phyloP scores from a whole-genome alignment of 2,888 invertebrate species.

The Slavum lentiscoides region DNA sequence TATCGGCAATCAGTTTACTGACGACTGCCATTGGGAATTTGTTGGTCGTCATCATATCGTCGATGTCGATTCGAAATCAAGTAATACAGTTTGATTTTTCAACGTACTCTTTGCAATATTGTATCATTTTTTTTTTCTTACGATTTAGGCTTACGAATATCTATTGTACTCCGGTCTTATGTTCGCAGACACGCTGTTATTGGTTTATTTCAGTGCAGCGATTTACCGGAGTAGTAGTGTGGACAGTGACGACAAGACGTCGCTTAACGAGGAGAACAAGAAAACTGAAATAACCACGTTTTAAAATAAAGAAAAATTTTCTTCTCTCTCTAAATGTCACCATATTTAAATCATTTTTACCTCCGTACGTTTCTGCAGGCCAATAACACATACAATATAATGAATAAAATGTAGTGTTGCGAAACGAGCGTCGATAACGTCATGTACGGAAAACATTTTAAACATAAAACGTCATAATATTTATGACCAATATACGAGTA shows the following conservation, averaged over 20 bases:
- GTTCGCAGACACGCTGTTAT: conserved; percentile 79
- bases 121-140: not conserved
- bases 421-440: too few relatives aligned
- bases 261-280: not conserved
- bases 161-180: conserved; percentile 85
- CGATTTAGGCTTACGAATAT: conserved; percentile 80
- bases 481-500: too few relatives aligned
- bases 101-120: not conserved
- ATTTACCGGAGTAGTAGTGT: conserved; percentile 77
- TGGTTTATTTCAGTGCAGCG: conserved; percentile 66
- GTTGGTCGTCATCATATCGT: conserved; percentile 87
- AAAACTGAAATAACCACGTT: conserved; percentile 2
- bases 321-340: not conserved
- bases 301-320: not conserved
- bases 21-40: conserved; percentile 93
- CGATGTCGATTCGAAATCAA: conserved; percentile 75
- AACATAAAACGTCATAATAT: not conserved
- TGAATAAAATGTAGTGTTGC: too few relatives aligned
- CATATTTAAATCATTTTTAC: not conserved
- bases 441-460: not conserved
- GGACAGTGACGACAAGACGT: accelerated
- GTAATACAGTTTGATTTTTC: conserved; percentile 62
- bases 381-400: too few relatives aligned
- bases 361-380: too few relatives aligned
- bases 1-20: conserved; percentile 89